Percentiles rank a stretch among this genome's conserved stretches.
phyloP scores from a whole-genome alignment of 2,113 vertebrate genomes.

The Hiodon tergisus region DNA sequence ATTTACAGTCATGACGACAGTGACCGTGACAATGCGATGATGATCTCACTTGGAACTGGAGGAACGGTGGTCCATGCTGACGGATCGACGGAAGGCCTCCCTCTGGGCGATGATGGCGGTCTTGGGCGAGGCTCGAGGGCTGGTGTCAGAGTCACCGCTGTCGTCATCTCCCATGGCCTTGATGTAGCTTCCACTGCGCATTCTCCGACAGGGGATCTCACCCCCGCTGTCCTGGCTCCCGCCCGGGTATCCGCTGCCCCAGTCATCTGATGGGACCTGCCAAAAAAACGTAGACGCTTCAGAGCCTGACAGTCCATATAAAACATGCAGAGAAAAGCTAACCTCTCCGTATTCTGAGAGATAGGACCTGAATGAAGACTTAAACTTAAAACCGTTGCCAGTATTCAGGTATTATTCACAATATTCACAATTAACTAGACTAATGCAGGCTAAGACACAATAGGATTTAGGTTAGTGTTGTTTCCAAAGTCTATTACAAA shows the following conservation, averaged over 20 bases:
- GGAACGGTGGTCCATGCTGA: constrained; percentile 91
- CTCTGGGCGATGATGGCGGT: constrained; percentile 73
- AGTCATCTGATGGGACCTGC: constrained; percentile 93
- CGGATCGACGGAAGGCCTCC: constrained; percentile 83
- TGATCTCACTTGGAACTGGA: constrained; percentile 43
- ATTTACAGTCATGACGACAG: neutral
- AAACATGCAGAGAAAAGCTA: neutral
- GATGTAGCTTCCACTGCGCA: constrained; percentile 98
- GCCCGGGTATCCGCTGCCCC: constrained; percentile 75
- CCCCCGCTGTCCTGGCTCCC: constrained; percentile 64
- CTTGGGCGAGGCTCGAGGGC: constrained; percentile 81
- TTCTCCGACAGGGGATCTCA: constrained; percentile 93
- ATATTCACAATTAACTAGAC: too few species aligned
- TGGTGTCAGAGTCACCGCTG: constrained; percentile 86
- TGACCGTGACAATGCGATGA: neutral
- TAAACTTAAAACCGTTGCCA: neutral
- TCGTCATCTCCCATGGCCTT: constrained; percentile 98
- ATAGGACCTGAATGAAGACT: neutral
- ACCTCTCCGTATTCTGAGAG: neutral
- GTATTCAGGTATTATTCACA: too few species aligned
- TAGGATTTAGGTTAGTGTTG: too few species aligned
- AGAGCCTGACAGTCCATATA: neutral
- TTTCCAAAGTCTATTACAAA: too few species aligned
- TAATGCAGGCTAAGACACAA: too few species aligned
- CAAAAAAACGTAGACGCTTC: constrained; percentile 7